Conservation (phyloP, 2,888 invertebrate genomes). For the Thymelicus sylvestris region DNA sequence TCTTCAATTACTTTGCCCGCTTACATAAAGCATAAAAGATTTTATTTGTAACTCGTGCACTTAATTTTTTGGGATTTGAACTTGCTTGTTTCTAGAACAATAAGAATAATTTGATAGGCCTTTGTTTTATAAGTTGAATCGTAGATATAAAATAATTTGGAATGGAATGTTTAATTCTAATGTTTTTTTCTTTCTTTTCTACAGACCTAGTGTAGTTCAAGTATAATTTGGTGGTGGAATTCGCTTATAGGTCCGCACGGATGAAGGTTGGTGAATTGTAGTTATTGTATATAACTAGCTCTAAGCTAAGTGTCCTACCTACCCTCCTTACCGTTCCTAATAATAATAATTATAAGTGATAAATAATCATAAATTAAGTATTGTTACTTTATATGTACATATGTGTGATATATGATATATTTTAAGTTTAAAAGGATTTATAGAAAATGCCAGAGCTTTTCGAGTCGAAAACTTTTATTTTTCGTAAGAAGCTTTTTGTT, state of each 20-base stretch:
- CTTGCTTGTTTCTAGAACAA: too few species aligned
- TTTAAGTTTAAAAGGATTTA: too few species aligned
- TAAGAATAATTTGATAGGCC: too few species aligned
- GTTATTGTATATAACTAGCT: conserved; percentile 40
- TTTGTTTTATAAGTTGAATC: background rate
- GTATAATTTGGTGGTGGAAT: conserved; percentile 76
- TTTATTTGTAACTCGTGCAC: background rate
- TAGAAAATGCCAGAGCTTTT: too few species aligned
- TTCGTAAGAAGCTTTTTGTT: too few species aligned
- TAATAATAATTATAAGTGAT: too few species aligned
- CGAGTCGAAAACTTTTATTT: too few species aligned
- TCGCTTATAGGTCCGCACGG: conserved; percentile 56
- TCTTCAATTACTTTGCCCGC: too few species aligned
- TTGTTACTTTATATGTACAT: too few species aligned
- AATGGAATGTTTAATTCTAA: background rate
- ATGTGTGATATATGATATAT: too few species aligned
- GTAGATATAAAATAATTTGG: background rate
- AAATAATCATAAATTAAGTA: too few species aligned
- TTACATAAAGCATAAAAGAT: too few species aligned
- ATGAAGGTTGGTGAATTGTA: conserved; percentile 62
- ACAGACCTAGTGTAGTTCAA: conserved; percentile 66
- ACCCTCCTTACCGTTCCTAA: background rate
- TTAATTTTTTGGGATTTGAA: background rate
- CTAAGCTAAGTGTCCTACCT: background rate
- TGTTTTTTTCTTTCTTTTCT: conserved; percentile 23